Percentiles rank a stretch among this genome's conserved stretches.
Conservation (phyloP, 2,797 vertebrate genomes). For the Artibeus jamaicensis region DNA sequence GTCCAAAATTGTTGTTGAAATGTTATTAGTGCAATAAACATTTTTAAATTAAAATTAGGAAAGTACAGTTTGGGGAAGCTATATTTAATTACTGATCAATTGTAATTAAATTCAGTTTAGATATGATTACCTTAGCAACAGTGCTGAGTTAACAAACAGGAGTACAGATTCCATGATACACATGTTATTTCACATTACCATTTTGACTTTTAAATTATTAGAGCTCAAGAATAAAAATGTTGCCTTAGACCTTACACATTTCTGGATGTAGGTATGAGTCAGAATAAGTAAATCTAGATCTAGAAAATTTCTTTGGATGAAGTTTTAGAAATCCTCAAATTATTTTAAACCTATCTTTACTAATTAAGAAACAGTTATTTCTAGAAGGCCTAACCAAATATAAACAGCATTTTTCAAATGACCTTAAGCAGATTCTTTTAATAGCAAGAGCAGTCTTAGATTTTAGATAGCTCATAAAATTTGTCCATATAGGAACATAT, state of each 20-base stretch:
- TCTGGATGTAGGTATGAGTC: slow-evolving; percentile 13
- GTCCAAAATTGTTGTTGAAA: not conserved
- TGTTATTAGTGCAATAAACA: slow-evolving; percentile 6
- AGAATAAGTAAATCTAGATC: slow-evolving; percentile 22
- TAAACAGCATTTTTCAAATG: slow-evolving; percentile 42
- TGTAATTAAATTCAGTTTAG: slow-evolving; percentile 14
- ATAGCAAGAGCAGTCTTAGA: not conserved
- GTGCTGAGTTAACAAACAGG: slow-evolving; percentile 26
- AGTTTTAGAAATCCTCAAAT: slow-evolving; percentile 7
- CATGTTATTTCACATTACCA: not conserved
- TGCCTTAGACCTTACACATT: not conserved
- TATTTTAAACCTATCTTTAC: slow-evolving; percentile 14
- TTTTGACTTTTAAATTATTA: slow-evolving; percentile 34
- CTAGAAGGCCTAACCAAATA: slow-evolving; percentile 14
- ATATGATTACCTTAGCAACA: not conserved
- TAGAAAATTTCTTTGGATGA: not conserved
- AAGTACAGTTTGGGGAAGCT: not conserved
- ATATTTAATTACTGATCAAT: not conserved
- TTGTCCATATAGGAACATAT: not conserved
- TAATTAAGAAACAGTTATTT: slow-evolving; percentile 47
- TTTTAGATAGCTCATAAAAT: slow-evolving; percentile 2
- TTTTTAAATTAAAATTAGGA: slow-evolving; percentile 43
- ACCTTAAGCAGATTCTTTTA: slow-evolving; percentile 1
- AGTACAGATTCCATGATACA: not conserved
- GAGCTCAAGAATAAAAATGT: not conserved